phyloP scores from a whole-genome alignment of 2,888 invertebrate species.

The Rhabditoides inermis region DNA sequence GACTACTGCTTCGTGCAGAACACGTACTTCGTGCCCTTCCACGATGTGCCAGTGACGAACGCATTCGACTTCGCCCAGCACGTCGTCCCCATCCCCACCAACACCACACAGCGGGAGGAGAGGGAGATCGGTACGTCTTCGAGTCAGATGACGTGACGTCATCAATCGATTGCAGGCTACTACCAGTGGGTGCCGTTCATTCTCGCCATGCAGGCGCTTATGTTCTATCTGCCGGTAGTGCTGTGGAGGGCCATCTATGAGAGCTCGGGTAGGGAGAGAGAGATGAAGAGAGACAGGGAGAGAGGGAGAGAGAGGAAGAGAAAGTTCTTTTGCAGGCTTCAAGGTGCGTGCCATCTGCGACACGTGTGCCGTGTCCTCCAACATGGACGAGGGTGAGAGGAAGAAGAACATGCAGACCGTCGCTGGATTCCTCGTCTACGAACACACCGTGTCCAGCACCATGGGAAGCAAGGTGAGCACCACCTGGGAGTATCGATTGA shows the following conservation, averaged over 20 bases:
- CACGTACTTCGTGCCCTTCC: constrained; percentile 57
- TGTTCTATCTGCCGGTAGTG: constrained; percentile 50
- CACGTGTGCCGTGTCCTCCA: constrained; percentile 40
- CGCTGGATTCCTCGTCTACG: constrained; percentile 33
- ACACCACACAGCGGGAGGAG: constrained; percentile 52
- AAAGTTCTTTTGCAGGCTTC: constrained; percentile 26
- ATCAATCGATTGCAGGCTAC: constrained; percentile 22
- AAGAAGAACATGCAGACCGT: constrained; percentile 39
- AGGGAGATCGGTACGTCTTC: constrained; percentile 50
- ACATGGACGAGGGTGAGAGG: constrained; percentile 45
- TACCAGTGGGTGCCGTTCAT: constrained; percentile 52
- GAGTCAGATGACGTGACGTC: background rate
- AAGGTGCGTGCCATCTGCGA: constrained; percentile 47
- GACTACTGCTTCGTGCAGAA: constrained; percentile 59
- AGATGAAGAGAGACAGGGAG: background rate
- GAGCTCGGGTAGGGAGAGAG: constrained; percentile 20
- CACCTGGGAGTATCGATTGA: too few relatives aligned
- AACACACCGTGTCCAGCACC: constrained; percentile 9
- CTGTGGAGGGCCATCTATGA: constrained; percentile 43
- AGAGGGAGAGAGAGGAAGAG: background rate
- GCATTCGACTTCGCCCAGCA: constrained; percentile 46
- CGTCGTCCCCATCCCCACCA: constrained; percentile 53
- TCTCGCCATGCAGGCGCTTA: constrained; percentile 47
- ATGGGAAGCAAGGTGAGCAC: too few relatives aligned
- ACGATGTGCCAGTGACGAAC: constrained; percentile 40